Evolutionary conservation across 2,113 vertebrate species (phyloP).

Genomic region (Dromaius novaehollandiae): DNA sequence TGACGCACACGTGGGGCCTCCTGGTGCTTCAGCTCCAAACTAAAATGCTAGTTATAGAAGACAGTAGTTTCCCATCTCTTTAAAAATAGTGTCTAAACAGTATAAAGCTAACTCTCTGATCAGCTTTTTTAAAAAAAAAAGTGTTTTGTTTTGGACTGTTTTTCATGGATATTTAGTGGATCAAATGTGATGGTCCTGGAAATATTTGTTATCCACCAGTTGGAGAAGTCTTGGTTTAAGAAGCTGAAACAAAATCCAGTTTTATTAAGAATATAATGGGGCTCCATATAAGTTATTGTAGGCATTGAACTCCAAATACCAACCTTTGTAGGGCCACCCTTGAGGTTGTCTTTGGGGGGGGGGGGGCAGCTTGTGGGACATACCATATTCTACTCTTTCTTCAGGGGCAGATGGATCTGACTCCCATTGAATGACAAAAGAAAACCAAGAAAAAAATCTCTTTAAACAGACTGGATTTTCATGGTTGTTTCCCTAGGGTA

Average conservation of each 20-base stretch:
- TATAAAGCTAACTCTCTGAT: not conserved
- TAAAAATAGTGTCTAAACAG: not conserved
- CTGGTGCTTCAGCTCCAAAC: too few species aligned
- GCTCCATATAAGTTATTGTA: not conserved
- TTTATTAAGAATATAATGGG: not conserved
- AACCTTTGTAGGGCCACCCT: too few species aligned
- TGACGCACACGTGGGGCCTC: not conserved
- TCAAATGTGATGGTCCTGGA: not conserved
- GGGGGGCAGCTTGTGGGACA: not conserved
- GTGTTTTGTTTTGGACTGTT: not conserved
- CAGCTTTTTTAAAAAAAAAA: not conserved
- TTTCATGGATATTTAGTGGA: not conserved
- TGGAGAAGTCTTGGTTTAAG: not conserved
- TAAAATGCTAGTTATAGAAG: not conserved
- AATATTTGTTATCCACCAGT: not conserved
- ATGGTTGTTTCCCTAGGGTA: not conserved
- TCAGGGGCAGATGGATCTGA: not conserved
- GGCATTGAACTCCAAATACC: not conserved
- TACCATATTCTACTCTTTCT: accelerated
- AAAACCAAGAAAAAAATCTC: not conserved
- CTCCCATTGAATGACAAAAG: not conserved
- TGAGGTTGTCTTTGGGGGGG: not conserved
- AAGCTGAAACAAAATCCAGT: not conserved
- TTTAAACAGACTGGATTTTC: not conserved
- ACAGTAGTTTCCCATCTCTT: not conserved